These are phyloP conservation scores for Gandaritis pyraliata DNA, from an alignment of 2,888 invertebrate genomes.

Conservation along the genomic window DNA sequence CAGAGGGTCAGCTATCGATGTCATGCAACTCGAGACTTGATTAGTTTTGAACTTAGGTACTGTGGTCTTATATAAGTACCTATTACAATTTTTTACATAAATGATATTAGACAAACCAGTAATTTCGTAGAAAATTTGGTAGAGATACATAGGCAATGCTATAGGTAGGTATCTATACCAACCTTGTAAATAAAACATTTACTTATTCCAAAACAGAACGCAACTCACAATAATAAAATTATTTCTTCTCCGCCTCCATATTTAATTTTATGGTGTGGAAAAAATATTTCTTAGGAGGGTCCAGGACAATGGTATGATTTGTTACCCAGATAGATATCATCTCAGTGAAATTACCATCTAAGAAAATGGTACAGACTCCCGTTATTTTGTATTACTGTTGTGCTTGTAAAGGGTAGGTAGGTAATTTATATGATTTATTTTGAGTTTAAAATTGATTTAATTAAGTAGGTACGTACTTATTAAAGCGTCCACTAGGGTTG, in stretches of 20 bases:
- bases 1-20: neutral
- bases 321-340: slow-evolving; percentile 55
- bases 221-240: slow-evolving; percentile 61
- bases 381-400: slow-evolving; percentile 8
- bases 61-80: no score
- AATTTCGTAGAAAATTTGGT: no score
- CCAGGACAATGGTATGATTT: slow-evolving; percentile 75
- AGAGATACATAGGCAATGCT: no score
- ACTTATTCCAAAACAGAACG: slow-evolving; percentile 36
- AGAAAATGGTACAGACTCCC: slow-evolving; percentile 29
- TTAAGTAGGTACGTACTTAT: no score
- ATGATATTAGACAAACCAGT: no score
- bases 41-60: neutral
- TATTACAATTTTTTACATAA: no score
- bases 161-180: neutral
- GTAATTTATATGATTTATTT: neutral
- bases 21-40: neutral
- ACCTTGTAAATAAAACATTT: slow-evolving; percentile 31
- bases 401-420: neutral
- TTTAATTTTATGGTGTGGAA: slow-evolving; percentile 81
- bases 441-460: no score
- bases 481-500: no score
- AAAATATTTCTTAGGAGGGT: slow-evolving; percentile 59
- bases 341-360: slow-evolving; percentile 46
- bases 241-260: slow-evolving; percentile 61